Evolutionary conservation across 2,888 invertebrate species (phyloP), one percentile per base, ranked within the genome.

Genomic region (Fissipunctia ypsillon): DNA sequence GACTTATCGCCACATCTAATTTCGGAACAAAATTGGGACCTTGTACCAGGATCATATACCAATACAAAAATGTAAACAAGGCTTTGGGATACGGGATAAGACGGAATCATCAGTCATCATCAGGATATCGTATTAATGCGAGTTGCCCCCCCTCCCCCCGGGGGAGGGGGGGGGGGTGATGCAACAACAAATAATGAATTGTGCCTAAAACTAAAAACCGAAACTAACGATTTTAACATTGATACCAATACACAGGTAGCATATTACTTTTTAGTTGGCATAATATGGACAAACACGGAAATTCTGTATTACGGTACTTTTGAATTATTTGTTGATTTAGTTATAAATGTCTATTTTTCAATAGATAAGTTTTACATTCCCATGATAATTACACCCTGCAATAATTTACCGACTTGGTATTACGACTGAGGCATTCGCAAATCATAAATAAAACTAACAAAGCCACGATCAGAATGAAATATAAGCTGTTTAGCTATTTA

Each of bases 401-500:
- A 87, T 91, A 89, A 91, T 81, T 92, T 89, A 92, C 90, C 81
- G 86, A 78, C 88, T 88, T 83, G 83, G 84, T 88, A 84, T 87
- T 78, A 79, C 84, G 68, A 78, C 76, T 71, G 77, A 86, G 79
- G 73, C 80, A 85, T 89, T 88, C 86, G 90, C 91, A 88, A 89
- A 91, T 92, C 91, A 91, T 90, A 89, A 90, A 90, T 88, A 89
- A 92, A 90, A 89, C 90, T 88, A 92, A 93, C 92, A 93, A 93
- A 93, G 91, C 88, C 84, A 84, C 87, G 87, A 88, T 90, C 87
- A 91, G 88, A 89, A 92, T 93, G 91, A 94, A 90, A 93, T 93
- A 94, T 94, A 91, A 88, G 90, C 91, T 90, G 92, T 92, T 91
- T 93, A 90, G 91, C 90, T 92, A 91, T 93, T 92, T 91, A 90